phyloP scores from a whole-genome alignment of 2,113 vertebrate species.

The Dromaius novaehollandiae region DNA sequence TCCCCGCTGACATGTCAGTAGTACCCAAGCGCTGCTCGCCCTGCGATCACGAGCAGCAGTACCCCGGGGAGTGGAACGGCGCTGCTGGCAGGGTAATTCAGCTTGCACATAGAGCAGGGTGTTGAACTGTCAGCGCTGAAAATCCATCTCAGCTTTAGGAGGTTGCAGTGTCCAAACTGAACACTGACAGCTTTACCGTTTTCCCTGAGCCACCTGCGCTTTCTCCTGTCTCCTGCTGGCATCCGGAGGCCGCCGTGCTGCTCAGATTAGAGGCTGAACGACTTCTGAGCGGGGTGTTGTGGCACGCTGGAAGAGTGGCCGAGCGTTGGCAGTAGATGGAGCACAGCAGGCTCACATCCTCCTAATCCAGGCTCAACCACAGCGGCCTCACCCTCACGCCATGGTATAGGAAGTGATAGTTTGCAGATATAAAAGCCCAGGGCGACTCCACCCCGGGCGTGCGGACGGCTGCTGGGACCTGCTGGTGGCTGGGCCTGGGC shows the following conservation, averaged over 20 bases:
- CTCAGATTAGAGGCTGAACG: not conserved
- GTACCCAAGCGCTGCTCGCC: not conserved
- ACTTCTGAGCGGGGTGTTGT: not conserved
- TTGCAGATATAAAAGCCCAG: not conserved
- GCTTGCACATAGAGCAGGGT: rapidly evolving
- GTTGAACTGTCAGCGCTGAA: not conserved
- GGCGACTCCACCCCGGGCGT: not conserved
- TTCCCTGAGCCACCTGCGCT: not conserved
- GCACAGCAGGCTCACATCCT: not conserved
- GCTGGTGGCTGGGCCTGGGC: not conserved
- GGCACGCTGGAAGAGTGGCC: rapidly evolving
- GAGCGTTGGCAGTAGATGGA: rapidly evolving
- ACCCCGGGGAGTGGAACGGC: not conserved
- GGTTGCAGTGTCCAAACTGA: not conserved
- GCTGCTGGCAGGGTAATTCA: not conserved
- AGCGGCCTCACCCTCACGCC: not conserved
- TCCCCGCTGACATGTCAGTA: not conserved
- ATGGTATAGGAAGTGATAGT: not conserved
- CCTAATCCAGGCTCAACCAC: not conserved
- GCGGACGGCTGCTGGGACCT: not conserved
- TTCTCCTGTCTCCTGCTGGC: not conserved
- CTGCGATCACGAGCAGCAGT: not conserved
- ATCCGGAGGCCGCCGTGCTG: not conserved
- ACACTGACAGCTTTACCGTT: not conserved
- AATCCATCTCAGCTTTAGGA: rapidly evolving